These are phyloP conservation scores for Hoplostethus mediterraneus DNA, from an alignment of 2,797 vertebrate genomes.

Conservation along the genomic window DNA sequence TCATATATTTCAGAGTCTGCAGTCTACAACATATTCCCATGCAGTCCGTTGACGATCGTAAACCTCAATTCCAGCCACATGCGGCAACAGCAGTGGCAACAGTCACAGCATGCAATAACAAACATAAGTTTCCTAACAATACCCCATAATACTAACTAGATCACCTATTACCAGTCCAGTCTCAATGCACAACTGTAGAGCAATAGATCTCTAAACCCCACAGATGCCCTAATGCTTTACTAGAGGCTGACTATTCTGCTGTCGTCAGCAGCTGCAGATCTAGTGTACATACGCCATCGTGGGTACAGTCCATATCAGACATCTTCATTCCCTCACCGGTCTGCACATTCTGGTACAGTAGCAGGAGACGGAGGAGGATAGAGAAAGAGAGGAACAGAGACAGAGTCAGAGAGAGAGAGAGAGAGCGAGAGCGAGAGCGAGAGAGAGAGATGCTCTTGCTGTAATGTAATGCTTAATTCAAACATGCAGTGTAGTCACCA, in stretches of 20 bases:
- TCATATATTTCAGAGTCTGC: slow-evolving; percentile 30
- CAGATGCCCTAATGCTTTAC: slow-evolving; percentile 45
- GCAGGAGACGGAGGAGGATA: slow-evolving; percentile 68
- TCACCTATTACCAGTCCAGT: slow-evolving; percentile 47
- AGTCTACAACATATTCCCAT: slow-evolving; percentile 38
- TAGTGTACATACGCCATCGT: slow-evolving; percentile 68
- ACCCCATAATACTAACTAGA: slow-evolving; percentile 34
- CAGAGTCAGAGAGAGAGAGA: slow-evolving; percentile 12
- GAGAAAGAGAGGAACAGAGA: slow-evolving; percentile 49
- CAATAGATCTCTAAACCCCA: slow-evolving; percentile 58
- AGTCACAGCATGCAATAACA: slow-evolving; percentile 34
- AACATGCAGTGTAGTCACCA: slow-evolving; percentile 88
- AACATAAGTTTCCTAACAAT: slow-evolving; percentile 44
- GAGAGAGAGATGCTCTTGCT: slow-evolving; percentile 77
- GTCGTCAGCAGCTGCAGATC: slow-evolving; percentile 61
- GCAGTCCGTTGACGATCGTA: slow-evolving; percentile 28
- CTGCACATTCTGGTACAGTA: slow-evolving; percentile 71
- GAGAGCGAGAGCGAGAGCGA: slow-evolving; percentile 23
- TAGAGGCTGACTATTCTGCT: slow-evolving; percentile 59
- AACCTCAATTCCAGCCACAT: slow-evolving; percentile 20
- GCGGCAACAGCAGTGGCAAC: slow-evolving; percentile 18
- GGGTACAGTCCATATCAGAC: slow-evolving; percentile 69
- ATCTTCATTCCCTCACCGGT: slow-evolving; percentile 71
- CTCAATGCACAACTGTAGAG: slow-evolving; percentile 62
- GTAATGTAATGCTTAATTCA: slow-evolving; percentile 88